These are phyloP conservation scores for Pangasius krempfi DNA, from an alignment of 2,797 vertebrate species.

Conservation along the genomic window DNA sequence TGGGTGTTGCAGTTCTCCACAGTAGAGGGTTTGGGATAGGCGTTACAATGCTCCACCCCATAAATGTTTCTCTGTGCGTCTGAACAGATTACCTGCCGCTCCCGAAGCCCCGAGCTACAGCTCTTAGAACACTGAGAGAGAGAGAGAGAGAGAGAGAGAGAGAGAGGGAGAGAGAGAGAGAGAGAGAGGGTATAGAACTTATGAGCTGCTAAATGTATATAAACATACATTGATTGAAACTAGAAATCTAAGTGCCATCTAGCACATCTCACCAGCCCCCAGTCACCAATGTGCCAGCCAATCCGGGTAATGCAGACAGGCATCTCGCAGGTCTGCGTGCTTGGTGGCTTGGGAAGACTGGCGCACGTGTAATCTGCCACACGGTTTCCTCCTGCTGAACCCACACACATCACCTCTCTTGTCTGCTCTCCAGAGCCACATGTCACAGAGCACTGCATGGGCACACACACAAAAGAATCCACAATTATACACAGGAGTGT, in stretches of 20 bases:
- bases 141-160: conserved; percentile 2
- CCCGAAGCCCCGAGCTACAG: conserved; percentile 83
- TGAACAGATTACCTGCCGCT: conserved; percentile 88
- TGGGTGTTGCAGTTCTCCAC: conserved; percentile 87
- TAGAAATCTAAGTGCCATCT: background rate
- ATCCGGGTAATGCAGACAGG: conserved; percentile 74
- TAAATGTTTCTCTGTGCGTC: conserved; percentile 77
- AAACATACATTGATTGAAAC: background rate
- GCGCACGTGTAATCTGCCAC: conserved; percentile 79
- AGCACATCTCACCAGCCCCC: conserved; percentile 85
- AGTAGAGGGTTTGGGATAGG: conserved; percentile 74
- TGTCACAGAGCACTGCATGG: conserved; percentile 86
- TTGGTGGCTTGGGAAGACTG: conserved; percentile 69
- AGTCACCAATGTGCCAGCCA: conserved; percentile 86
- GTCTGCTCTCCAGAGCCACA: conserved; percentile 87
- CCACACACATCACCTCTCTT: conserved; percentile 80
- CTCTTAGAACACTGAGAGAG: conserved; percentile 86
- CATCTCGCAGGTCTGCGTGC: conserved; percentile 76
- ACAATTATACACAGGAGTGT: background rate
- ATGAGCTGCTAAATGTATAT: background rate
- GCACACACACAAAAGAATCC: background rate
- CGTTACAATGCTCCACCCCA: conserved; percentile 73
- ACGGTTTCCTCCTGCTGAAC: conserved; percentile 69
- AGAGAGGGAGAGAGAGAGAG: too few relatives aligned
- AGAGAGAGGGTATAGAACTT: background rate